phyloP scores from a whole-genome alignment of 2,888 invertebrate genomes.

The Chalcis sispes region DNA sequence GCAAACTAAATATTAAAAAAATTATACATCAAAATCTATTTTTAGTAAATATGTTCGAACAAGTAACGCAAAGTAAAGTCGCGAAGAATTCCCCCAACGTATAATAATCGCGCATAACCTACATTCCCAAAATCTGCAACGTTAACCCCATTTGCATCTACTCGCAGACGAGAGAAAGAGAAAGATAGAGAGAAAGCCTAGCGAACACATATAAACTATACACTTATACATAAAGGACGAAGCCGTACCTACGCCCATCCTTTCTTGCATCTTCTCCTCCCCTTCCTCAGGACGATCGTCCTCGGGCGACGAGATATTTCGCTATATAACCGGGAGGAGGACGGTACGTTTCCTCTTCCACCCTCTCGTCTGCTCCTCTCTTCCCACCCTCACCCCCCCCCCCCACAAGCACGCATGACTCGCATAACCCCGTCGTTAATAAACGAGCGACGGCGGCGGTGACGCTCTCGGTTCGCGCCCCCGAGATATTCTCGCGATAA shows the following conservation, averaged over 20 bases:
- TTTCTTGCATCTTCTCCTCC: not conserved
- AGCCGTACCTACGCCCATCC: not conserved
- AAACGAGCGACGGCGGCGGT: conserved; percentile 8
- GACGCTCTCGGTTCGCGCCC: too few relatives aligned
- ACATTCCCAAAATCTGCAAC: not conserved
- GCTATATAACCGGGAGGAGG: too few relatives aligned
- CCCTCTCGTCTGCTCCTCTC: too few relatives aligned
- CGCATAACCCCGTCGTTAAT: conserved; percentile 39
- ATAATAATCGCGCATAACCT: not conserved
- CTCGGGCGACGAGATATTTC: conserved; percentile 15
- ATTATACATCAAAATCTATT: too few relatives aligned
- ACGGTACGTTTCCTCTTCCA: not conserved
- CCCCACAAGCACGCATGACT: conserved; percentile 41
- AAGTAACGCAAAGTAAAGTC: too few relatives aligned
- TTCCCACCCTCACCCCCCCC: too few relatives aligned
- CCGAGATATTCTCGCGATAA: too few relatives aligned
- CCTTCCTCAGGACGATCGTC: not conserved
- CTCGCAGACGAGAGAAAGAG: not conserved
- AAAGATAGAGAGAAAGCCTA: not conserved
- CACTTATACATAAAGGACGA: not conserved
- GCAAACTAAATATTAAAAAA: too few relatives aligned
- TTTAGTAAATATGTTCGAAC: too few relatives aligned
- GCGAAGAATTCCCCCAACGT: too few relatives aligned
- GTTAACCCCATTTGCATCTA: not conserved
- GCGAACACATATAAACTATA: not conserved